phyloP scores from a whole-genome alignment of 2,797 vertebrate species.

The Anguilla marmorata region DNA sequence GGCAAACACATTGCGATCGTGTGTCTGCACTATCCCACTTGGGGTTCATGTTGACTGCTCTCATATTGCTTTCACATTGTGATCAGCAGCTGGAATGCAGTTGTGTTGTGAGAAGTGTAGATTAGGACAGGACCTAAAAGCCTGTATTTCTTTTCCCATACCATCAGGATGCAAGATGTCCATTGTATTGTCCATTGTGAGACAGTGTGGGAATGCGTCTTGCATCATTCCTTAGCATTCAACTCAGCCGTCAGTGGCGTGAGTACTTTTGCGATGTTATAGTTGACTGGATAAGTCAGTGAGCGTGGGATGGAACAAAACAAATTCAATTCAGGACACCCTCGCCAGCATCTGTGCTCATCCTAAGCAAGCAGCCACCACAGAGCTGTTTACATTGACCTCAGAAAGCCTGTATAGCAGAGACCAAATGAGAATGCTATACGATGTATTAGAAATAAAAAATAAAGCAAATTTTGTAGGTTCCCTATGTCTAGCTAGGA shows the following conservation, averaged over 20 bases:
- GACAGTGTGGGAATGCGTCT: background rate
- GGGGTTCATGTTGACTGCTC: background rate
- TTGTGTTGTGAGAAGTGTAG: background rate
- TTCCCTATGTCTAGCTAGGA: too few relatives aligned
- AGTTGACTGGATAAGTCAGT: background rate
- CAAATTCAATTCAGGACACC: background rate
- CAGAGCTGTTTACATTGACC: background rate
- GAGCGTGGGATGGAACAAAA: background rate
- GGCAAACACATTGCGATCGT: background rate
- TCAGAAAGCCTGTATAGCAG: background rate
- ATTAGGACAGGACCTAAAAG: background rate
- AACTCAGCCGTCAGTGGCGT: background rate
- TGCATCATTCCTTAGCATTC: background rate
- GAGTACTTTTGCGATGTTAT: background rate
- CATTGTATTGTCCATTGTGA: background rate
- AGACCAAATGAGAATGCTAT: background rate
- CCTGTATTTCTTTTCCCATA: background rate
- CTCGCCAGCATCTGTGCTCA: background rate
- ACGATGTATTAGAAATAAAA: background rate
- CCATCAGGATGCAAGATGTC: background rate
- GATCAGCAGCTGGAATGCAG: background rate
- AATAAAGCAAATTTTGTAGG: too few relatives aligned
- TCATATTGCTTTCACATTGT: background rate
- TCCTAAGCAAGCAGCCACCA: background rate
- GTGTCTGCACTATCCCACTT: background rate